Percentiles rank a stretch among this genome's conserved stretches.
These are phyloP conservation scores for Tor tambroides DNA, from an alignment of 2,113 vertebrate species.

Conservation along the genomic window DNA sequence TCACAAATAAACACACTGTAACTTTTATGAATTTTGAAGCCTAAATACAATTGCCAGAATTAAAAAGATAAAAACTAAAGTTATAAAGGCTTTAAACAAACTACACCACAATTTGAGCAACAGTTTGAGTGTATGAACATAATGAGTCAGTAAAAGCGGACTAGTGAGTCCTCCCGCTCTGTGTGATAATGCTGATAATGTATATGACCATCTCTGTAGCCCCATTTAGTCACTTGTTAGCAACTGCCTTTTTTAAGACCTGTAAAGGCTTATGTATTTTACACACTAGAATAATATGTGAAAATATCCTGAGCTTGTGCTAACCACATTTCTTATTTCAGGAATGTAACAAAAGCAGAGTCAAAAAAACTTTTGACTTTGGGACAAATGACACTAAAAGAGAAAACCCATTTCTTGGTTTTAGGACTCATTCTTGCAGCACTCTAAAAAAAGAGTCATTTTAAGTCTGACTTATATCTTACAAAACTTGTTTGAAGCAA, in stretches of 20 bases:
- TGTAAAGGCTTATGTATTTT: not conserved
- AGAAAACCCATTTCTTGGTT: not conserved
- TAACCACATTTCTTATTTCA: not conserved
- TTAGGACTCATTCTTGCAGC: not conserved
- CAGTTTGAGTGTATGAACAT: not conserved
- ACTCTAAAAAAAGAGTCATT: not conserved
- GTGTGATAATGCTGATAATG: no score
- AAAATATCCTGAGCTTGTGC: not conserved
- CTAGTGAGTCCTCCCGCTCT: no score
- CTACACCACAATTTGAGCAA: no score
- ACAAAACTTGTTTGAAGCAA: not conserved
- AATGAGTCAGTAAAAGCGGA: not conserved
- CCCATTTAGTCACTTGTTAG: not conserved
- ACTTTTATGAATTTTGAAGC: not conserved
- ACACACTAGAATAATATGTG: not conserved
- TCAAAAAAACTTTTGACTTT: not conserved
- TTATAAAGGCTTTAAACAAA: no score
- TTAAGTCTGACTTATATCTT: not conserved
- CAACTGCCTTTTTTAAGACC: no score
- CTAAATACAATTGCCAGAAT: not conserved
- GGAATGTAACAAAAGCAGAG: not conserved
- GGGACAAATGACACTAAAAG: no score
- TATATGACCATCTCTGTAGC: no score
- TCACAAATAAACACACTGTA: not conserved
- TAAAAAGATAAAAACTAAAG: not conserved